These are phyloP conservation scores for Drosophila macrospina DNA, from an alignment of 2,888 invertebrate genomes.

Conservation along the genomic window DNA sequence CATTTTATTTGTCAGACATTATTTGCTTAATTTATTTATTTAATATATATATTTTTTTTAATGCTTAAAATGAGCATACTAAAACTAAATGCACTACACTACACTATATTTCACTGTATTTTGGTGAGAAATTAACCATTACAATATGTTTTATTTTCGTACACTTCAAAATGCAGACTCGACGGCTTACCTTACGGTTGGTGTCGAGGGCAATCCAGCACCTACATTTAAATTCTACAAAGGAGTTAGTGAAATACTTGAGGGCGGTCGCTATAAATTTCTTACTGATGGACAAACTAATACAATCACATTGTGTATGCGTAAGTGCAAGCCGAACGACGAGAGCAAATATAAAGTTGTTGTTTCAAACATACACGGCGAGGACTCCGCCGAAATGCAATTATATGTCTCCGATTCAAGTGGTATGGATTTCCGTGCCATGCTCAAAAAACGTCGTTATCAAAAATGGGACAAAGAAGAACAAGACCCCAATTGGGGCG, in stretches of 20 bases:
- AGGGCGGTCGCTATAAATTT: conserved; percentile 97
- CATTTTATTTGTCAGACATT: too few relatives aligned
- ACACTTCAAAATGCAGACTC: conserved; percentile 88
- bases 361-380: conserved; percentile 96
- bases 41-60: too few relatives aligned
- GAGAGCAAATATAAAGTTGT: conserved; percentile 98
- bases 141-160: conserved; percentile 18
- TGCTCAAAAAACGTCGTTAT: conserved; percentile 98
- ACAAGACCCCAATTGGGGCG: conserved; percentile 96
- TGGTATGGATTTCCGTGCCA: conserved; percentile 99
- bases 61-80: too few relatives aligned
- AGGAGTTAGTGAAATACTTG: conserved; percentile 96
- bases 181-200: conserved; percentile 96
- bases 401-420: conserved; percentile 98
- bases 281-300: conserved; percentile 97
- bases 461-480: conserved; percentile 97
- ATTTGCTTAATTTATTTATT: too few relatives aligned
- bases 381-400: conserved; percentile 97
- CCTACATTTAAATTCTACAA: conserved; percentile 98
- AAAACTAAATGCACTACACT: not conserved
- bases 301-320: conserved; percentile 96
- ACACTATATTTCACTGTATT: not conserved
- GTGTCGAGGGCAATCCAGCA: conserved; percentile 97
- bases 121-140: conserved; percentile 15
- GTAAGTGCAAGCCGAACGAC: conserved; percentile 98